Percentiles rank a stretch among this genome's conserved stretches.
These are phyloP conservation scores for Calyptomena viridis DNA, from an alignment of 2,113 vertebrate species.

Conservation along the genomic window DNA sequence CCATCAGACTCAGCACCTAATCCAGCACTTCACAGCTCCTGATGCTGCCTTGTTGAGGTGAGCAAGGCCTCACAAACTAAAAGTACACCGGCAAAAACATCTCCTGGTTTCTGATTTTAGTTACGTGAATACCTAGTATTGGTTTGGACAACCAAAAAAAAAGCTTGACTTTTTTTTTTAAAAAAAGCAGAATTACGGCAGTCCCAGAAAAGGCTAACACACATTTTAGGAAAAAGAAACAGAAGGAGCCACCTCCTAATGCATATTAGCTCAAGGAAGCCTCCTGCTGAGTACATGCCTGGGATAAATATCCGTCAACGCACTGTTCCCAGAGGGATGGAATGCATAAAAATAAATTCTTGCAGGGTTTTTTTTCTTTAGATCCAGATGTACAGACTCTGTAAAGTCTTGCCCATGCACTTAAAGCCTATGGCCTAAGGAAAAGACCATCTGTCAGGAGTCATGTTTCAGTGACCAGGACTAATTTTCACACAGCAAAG, in stretches of 20 bases:
- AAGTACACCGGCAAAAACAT: background rate
- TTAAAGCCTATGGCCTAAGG: background rate
- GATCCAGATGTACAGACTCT: background rate
- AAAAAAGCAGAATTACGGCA: background rate
- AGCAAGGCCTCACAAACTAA: background rate
- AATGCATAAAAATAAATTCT: background rate
- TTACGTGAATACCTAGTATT: background rate
- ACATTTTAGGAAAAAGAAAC: background rate
- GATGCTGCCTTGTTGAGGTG: rapidly evolving
- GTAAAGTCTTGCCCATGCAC: background rate
- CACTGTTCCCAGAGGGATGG: background rate
- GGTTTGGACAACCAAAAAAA: background rate
- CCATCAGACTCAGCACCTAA: rapidly evolving
- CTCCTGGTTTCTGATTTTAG: background rate
- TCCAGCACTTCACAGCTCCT: background rate
- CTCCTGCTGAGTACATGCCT: background rate
- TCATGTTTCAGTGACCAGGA: background rate
- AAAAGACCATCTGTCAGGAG: background rate
- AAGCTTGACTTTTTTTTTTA: background rate
- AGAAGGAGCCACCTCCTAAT: background rate
- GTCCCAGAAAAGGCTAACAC: background rate
- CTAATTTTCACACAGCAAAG: background rate
- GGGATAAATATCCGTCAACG: background rate
- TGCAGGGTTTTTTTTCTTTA: background rate
- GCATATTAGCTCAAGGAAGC: background rate